Evolutionary conservation across 2,113 vertebrate species (phyloP).

Genomic region (Nesoenas mayeri): DNA sequence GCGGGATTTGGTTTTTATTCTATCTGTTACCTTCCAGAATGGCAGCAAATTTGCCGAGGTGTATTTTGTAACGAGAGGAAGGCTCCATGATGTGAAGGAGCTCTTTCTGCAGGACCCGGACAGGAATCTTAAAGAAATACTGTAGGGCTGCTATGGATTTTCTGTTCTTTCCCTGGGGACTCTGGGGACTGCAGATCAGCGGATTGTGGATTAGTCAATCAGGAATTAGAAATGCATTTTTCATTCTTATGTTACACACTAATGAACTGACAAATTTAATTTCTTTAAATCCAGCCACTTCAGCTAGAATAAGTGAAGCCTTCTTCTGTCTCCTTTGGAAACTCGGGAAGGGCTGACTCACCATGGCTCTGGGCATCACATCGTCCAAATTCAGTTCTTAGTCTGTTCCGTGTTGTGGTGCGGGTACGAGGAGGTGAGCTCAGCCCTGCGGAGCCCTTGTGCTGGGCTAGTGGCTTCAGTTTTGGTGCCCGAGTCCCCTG

Average conservation of each 20-base stretch:
- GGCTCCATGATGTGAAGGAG: not conserved
- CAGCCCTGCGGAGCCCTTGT: accelerated
- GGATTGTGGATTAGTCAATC: slow-evolving; percentile 44
- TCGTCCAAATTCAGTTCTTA: not conserved
- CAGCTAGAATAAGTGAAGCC: not conserved
- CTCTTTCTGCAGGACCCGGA: not conserved
- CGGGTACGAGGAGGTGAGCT: not conserved
- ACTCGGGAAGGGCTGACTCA: not conserved
- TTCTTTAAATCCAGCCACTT: slow-evolving; percentile 40
- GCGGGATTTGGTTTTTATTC: not conserved
- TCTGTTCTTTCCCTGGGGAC: slow-evolving; percentile 1
- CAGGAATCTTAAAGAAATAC: not conserved
- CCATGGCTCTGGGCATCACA: not conserved
- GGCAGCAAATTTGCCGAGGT: not conserved
- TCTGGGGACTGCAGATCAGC: not conserved
- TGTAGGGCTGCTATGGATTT: not conserved
- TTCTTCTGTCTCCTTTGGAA: not conserved
- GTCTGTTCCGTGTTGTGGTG: not conserved
- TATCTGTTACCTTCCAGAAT: not conserved
- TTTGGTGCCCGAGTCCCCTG: not conserved
- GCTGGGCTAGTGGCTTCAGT: not conserved
- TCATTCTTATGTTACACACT: slow-evolving; percentile 46
- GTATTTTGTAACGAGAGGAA: not conserved
- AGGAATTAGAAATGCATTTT: slow-evolving; percentile 44
- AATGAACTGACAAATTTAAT: slow-evolving; percentile 62